Base-by-base conservation (phyloP, 2,797 vertebrate genomes). In the Galago senegalensis region DNA sequence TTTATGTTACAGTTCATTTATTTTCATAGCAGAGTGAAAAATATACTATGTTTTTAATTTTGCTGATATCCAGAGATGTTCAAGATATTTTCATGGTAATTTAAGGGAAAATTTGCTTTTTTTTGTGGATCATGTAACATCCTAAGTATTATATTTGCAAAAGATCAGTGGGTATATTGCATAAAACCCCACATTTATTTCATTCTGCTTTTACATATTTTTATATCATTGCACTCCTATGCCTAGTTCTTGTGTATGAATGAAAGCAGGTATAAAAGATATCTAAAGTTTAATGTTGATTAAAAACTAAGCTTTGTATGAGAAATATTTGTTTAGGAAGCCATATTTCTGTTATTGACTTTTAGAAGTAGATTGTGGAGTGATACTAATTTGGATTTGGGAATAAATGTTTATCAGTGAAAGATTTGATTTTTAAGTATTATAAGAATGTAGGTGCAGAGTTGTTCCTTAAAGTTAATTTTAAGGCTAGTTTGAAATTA, bases 21-120 rank as follows among this genome's bases (percentile, higher is more conserved):
- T 84, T 96, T 96, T 96, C 69, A 88, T n/a, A 86, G 37, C 87
- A n/a, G 60, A 69, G 16, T 53, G 49, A 53, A 53, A 53, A 53
- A 53, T 14, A 53, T 14, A 53, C 34, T 92, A 1, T 89, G 21
- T 92, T 95, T 96, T 90, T 92, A 93, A 90, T 93, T 93, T 90
- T 92, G 63, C 25, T 92, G 3, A 72, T 46, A 72, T 40, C 70
- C n/a, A 91, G 67, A 60, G 23, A 85, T 49, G 63, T 40, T 90
- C 43, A 95, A 58, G 49, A 29, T 88, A 84, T 97, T 95, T 96
- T 93, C 65, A 21, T 92, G 69, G 11, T 94, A 94, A n/a, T 95
- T 96, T 89, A 43, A 77, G 61, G 25, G 37, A 27, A 85, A 70
- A 70, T 70, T 49, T 90, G 58, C 87, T 31, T 93, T 46, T 60